These are phyloP conservation scores for Neolamprologus variostigma DNA, from an alignment of 2,113 vertebrate genomes.

Conservation along the genomic window DNA sequence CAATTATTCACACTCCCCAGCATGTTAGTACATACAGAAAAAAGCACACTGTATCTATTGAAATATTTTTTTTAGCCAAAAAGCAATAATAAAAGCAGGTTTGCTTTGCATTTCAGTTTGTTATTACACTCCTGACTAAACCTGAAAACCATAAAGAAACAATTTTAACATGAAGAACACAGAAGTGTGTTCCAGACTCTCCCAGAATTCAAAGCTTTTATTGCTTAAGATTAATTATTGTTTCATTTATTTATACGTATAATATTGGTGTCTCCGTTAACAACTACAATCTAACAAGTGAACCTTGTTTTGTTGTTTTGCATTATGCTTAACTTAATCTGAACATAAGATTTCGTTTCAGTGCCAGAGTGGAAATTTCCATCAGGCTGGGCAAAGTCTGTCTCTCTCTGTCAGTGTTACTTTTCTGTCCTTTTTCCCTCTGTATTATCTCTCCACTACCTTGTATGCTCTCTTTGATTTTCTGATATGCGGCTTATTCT, in stretches of 20 bases:
- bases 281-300: neutral
- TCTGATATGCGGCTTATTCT: neutral
- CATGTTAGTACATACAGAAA: neutral
- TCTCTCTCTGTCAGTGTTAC: neutral
- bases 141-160: neutral
- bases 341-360: neutral
- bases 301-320: neutral
- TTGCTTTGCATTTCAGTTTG: neutral
- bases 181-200: neutral
- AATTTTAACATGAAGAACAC: neutral
- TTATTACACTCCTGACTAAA: neutral
- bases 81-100: neutral
- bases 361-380: neutral
- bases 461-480: neutral
- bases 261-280: neutral
- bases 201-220: neutral
- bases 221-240: neutral
- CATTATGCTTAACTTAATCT: neutral
- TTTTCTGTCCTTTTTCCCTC: neutral
- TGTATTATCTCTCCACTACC: neutral
- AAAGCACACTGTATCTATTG: neutral
- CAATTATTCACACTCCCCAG: neutral
- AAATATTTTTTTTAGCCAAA: neutral
- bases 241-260: neutral
- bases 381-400: neutral